phyloP scores from a whole-genome alignment of 2,113 vertebrate species.

The Kobus ellipsiprymnus region DNA sequence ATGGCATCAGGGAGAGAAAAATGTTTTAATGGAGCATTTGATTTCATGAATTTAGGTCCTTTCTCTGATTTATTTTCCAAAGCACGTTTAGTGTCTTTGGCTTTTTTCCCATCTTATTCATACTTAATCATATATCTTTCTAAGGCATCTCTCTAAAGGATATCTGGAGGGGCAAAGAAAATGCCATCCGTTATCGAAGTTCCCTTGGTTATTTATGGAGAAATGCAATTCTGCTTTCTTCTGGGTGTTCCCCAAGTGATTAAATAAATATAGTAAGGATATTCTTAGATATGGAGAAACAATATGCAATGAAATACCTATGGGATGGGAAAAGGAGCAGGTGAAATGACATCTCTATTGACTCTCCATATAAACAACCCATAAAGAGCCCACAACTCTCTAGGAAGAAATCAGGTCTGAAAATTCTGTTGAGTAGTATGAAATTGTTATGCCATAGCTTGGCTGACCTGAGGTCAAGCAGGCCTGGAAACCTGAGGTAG shows the following conservation, averaged over 20 bases:
- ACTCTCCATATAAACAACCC: neutral
- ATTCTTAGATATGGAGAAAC: slow-evolving; percentile 34
- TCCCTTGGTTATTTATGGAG: neutral
- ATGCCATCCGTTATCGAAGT: neutral
- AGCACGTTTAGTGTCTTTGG: neutral
- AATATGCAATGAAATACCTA: neutral
- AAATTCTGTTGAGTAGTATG: neutral
- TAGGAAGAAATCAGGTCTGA: neutral
- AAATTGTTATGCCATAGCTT: neutral
- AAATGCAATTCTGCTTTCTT: slow-evolving; percentile 6
- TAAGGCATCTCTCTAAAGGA: neutral
- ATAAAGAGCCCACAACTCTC: neutral
- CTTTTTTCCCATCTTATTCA: neutral
- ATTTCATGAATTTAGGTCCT: slow-evolving; percentile 10
- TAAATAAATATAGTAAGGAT: slow-evolving; percentile 20
- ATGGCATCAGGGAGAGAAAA: neutral
- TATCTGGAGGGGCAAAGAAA: slow-evolving; percentile 9
- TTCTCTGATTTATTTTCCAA: slow-evolving; percentile 2
- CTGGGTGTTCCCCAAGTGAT: neutral
- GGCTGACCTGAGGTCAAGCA: neutral
- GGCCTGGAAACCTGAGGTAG: neutral
- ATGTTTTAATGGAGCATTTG: neutral
- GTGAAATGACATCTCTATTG: neutral
- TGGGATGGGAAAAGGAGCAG: neutral
- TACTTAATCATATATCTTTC: neutral